phyloP scores from a whole-genome alignment of 2,797 vertebrate genomes.

The Brachyalestes nurse region DNA sequence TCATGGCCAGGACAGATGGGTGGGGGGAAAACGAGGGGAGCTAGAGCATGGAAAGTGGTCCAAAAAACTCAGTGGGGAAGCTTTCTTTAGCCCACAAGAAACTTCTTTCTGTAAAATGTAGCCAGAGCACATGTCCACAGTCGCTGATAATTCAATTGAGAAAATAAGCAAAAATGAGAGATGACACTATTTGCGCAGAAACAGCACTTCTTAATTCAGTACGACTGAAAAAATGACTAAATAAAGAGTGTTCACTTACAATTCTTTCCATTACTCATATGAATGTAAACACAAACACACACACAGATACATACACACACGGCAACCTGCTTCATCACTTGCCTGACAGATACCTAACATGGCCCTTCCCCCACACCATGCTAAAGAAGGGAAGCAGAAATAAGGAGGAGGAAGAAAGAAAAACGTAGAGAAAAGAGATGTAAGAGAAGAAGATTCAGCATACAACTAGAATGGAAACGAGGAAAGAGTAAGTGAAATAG shows the following conservation, averaged over 20 bases:
- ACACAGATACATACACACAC: not conserved
- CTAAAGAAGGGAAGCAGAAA: constrained; percentile 5
- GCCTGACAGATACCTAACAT: constrained; percentile 1
- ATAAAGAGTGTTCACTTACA: not conserved
- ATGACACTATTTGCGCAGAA: not conserved
- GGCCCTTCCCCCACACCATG: not conserved
- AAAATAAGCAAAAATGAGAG: not conserved
- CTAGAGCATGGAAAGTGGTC: constrained; percentile 33
- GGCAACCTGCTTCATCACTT: not conserved
- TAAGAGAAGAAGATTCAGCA: constrained; percentile 33
- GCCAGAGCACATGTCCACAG: not conserved
- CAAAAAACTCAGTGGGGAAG: constrained; percentile 35
- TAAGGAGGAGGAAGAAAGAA: constrained; percentile 3
- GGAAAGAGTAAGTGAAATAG: constrained; percentile 44
- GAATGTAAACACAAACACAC: not conserved
- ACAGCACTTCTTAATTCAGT: not conserved
- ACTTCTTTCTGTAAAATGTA: constrained; percentile 23
- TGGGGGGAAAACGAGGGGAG: constrained; percentile 28
- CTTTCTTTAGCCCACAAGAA: constrained; percentile 24
- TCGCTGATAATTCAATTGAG: not conserved
- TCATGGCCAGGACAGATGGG: constrained; percentile 56
- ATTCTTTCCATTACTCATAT: not conserved
- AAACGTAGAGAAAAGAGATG: constrained; percentile 12
- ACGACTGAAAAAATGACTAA: not conserved
- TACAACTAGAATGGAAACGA: constrained; percentile 43